Evolutionary conservation across 2,113 vertebrate genomes (phyloP).

Genomic region (Coregonus clupeaformis): DNA sequence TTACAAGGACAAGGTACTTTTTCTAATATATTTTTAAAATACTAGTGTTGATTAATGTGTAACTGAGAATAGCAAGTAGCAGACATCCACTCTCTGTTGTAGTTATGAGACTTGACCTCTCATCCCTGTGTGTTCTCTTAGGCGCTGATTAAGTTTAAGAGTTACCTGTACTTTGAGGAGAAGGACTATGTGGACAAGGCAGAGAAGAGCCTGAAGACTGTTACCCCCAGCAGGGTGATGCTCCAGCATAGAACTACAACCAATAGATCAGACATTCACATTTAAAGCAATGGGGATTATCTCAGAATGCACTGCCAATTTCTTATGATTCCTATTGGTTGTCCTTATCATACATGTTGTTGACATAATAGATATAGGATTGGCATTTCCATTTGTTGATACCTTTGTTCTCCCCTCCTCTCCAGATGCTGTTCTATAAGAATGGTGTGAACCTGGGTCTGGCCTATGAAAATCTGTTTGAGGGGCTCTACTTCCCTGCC

Average conservation of each 20-base stretch:
- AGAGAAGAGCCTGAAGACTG: conserved; percentile 90
- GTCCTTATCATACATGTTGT: too few species aligned
- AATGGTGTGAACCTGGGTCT: conserved; percentile 91
- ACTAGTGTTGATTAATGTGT: too few species aligned
- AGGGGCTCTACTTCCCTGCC: conserved; percentile 95
- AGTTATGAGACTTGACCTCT: background rate
- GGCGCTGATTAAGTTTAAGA: conserved; percentile 99
- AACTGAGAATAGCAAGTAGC: background rate
- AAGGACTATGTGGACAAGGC: conserved; percentile 99
- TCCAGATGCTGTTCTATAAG: conserved; percentile 96
- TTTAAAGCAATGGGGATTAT: too few species aligned
- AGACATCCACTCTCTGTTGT: background rate
- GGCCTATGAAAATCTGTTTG: conserved; percentile 91
- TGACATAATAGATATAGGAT: background rate
- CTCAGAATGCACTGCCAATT: too few species aligned
- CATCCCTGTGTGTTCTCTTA: conserved; percentile 50
- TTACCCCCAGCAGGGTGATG: conserved; percentile 83
- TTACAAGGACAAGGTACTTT: conserved; percentile 93
- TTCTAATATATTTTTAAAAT: too few species aligned
- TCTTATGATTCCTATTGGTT: too few species aligned
- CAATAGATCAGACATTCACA: too few species aligned
- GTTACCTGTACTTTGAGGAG: conserved; percentile 98
- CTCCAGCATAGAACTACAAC: background rate
- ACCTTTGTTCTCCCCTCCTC: conserved; percentile 1
- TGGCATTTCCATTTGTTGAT: background rate